Evolutionary conservation across 2,113 vertebrate species (phyloP), one percentile per base, ranked within the genome.

Genomic region (Zosterops pallidus): DNA sequence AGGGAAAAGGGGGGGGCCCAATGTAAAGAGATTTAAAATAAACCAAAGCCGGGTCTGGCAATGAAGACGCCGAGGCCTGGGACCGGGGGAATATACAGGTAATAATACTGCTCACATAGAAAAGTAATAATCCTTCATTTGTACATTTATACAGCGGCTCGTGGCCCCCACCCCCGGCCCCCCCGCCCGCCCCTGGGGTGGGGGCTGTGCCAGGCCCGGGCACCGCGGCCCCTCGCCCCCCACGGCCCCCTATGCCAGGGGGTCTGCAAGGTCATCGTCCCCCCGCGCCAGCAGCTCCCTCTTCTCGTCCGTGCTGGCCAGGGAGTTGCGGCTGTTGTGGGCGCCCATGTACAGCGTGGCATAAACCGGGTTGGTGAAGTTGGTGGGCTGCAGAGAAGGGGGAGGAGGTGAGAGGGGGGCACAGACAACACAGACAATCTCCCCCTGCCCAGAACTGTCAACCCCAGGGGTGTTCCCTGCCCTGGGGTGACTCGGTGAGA

Each of bases 271-370:
- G 96, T 99, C 99, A 3, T 99, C 99, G 6, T 99, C 99, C 1
- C 98, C 98, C 91, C 98, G 97, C 8, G 99, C 98, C 91, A 99
- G 98, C 78, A 99, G 98, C 98, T 99, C 99, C 97, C 99, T 98
- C 97, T 99, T 99, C 97, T 99, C 99, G 7, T 99, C 99, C 2
- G 99, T 99, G 98, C 99, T 99, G 97, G 99, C 99, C 97, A 99
- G 98, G 53, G 99, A 99, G 98, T 99, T 99, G 95, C 99, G 98
- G 98, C 99, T 99, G 98, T 98, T 99, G 83, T 99, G 99, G 88
- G 99, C 99, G 0, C 99, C 99, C 99, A 99, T 99, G 98, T 99
- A 99, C n/a, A 99, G 98, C 3, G 99, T 99, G 98, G 99, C 99
- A 5, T 99, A 99, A 85, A 99, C 99, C 0, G 99, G 99, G 97